Percentiles rank a stretch among this genome's conserved stretches.
phyloP scores from a whole-genome alignment of 2,888 invertebrate genomes.

The Athalia cordata region DNA sequence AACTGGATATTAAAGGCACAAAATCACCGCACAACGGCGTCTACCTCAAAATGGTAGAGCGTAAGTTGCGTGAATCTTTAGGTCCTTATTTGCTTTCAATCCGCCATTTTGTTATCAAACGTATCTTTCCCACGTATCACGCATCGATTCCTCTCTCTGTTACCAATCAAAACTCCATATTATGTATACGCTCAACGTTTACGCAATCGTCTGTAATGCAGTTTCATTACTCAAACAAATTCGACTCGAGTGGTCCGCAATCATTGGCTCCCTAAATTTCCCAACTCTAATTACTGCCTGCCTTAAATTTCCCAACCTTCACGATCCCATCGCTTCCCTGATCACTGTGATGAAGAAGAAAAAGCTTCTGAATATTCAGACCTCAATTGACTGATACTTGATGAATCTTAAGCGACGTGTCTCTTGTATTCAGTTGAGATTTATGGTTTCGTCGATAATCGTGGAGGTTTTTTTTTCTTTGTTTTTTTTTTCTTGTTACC shows the following conservation, averaged over 20 bases:
- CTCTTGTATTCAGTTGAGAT: slow-evolving; percentile 8
- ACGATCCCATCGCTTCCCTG: not conserved
- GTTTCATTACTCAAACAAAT: slow-evolving; percentile 10
- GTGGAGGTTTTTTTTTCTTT: not conserved
- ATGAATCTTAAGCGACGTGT: not conserved
- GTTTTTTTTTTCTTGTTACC: not conserved
- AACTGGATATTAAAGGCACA: slow-evolving; percentile 70
- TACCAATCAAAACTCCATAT: too few species aligned
- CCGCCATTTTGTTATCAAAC: slow-evolving; percentile 11
- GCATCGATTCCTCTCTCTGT: not conserved
- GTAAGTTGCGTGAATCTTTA: slow-evolving; percentile 1
- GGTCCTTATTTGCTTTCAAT: slow-evolving; percentile 29
- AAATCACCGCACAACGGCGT: slow-evolving; percentile 62
- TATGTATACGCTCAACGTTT: not conserved
- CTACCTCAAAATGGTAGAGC: slow-evolving; percentile 32
- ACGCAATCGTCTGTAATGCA: slow-evolving; percentile 2
- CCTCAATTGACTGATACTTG: too few species aligned
- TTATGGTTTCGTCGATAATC: slow-evolving; percentile 16
- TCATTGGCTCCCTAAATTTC: slow-evolving; percentile 4
- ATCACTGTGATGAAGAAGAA: not conserved
- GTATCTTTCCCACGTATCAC: not conserved
- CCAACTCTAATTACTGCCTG: not conserved
- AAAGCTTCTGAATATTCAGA: too few species aligned
- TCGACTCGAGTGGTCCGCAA: not conserved
- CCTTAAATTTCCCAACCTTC: not conserved